phyloP scores from a whole-genome alignment of 2,113 vertebrate species.

The Eclectus roratus region DNA sequence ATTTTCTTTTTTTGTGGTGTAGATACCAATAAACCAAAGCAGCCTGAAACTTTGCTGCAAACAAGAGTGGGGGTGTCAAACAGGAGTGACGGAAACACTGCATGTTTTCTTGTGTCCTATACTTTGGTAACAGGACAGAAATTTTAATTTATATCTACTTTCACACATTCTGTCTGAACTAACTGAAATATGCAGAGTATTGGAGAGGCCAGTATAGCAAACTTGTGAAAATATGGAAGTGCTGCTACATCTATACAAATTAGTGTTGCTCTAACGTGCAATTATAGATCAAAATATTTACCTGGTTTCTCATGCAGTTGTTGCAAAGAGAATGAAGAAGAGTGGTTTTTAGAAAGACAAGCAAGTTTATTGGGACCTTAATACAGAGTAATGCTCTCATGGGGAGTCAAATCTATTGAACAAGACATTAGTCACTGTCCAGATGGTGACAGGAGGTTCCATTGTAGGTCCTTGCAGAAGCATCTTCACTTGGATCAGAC shows the following conservation, averaged over 20 bases:
- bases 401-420: background rate
- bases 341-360: background rate
- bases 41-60: background rate
- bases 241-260: background rate
- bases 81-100: background rate
- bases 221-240: background rate
- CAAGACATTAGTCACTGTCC: background rate
- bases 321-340: background rate
- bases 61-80: background rate
- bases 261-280: fast-evolving
- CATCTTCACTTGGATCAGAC: background rate
- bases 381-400: background rate
- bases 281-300: background rate
- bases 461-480: background rate
- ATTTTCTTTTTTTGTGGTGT: background rate
- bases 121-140: background rate
- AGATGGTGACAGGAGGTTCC: background rate
- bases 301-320: background rate
- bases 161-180: background rate
- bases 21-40: background rate
- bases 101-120: background rate
- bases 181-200: background rate
- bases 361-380: background rate
- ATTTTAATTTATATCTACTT: background rate
- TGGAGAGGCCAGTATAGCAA: background rate